Percentiles rank a stretch among this genome's conserved stretches.
These are phyloP conservation scores for Popillia japonica DNA, from an alignment of 1,140 invertebrate genomes.

Conservation along the genomic window DNA sequence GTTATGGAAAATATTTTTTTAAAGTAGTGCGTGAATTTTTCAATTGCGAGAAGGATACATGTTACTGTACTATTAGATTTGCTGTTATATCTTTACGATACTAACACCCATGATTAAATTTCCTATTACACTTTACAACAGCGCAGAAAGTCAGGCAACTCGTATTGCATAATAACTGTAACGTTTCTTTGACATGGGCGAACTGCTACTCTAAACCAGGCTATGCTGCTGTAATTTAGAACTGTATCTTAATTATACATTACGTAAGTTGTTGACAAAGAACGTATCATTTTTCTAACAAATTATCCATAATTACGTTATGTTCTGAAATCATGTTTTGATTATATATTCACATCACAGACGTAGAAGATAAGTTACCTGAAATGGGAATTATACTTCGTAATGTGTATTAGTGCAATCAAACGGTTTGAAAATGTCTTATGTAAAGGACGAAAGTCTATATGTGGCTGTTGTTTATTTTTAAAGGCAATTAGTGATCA, in stretches of 20 bases:
- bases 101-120: slow-evolving; percentile 4
- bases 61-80: neutral
- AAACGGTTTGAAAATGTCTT: too few species aligned
- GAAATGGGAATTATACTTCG: neutral
- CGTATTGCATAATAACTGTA: slow-evolving; percentile 20
- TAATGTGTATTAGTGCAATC: too few species aligned
- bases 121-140: neutral
- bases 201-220: neutral
- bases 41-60: neutral
- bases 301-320: slow-evolving; percentile 6
- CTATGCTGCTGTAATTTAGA: slow-evolving; percentile 5
- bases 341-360: neutral
- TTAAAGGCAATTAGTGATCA: too few species aligned
- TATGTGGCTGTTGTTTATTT: too few species aligned
- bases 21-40: neutral
- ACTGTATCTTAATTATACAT: slow-evolving; percentile 20
- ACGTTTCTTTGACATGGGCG: neutral
- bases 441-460: too few species aligned
- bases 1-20: neutral
- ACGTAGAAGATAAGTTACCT: neutral
- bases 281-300: slow-evolving; percentile 22
- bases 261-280: neutral
- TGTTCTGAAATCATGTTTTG: neutral
- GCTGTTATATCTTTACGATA: neutral
- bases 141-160: slow-evolving; percentile 8